These are phyloP conservation scores for Andrena chrysosceles DNA, from an alignment of 2,888 invertebrate species.

Conservation along the genomic window DNA sequence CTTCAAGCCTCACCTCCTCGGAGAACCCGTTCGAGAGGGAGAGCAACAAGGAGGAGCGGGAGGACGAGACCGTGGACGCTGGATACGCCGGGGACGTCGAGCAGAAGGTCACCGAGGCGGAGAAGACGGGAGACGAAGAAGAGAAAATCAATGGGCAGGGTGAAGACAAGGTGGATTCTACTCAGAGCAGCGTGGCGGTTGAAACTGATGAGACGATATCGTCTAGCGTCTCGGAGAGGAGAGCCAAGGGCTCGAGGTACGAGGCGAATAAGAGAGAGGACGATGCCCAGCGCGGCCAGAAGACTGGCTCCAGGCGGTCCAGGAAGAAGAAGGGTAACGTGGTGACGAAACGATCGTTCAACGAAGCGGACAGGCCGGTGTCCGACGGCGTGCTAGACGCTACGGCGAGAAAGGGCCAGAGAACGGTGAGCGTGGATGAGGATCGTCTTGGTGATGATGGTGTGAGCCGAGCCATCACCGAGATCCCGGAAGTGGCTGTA, in stretches of 20 bases:
- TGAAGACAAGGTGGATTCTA: background rate
- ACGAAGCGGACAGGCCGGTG: slow-evolving; percentile 39
- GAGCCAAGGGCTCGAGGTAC: background rate
- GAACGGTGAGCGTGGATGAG: slow-evolving; percentile 63
- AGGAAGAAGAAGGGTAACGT: slow-evolving; percentile 49
- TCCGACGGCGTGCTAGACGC: slow-evolving; percentile 7
- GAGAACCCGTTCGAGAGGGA: background rate
- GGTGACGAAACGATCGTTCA: slow-evolving; percentile 39
- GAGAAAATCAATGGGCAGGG: background rate
- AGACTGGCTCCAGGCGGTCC: slow-evolving; percentile 40
- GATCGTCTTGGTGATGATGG: slow-evolving; percentile 34
- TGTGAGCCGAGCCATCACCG: slow-evolving; percentile 71
- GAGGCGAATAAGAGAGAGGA: background rate
- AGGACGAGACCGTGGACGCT: background rate
- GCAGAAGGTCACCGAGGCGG: background rate
- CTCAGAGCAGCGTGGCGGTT: background rate
- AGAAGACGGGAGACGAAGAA: background rate
- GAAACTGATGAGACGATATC: background rate
- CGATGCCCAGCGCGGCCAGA: slow-evolving; percentile 24
- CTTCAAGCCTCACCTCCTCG: background rate
- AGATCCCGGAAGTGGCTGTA: slow-evolving; percentile 78
- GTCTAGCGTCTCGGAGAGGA: background rate
- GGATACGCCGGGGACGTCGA: background rate
- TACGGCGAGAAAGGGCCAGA: slow-evolving; percentile 21
- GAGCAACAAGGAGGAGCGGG: background rate